Evolutionary conservation across 1,140 invertebrate species (phyloP).

Genomic region (Microplitis mediator): DNA sequence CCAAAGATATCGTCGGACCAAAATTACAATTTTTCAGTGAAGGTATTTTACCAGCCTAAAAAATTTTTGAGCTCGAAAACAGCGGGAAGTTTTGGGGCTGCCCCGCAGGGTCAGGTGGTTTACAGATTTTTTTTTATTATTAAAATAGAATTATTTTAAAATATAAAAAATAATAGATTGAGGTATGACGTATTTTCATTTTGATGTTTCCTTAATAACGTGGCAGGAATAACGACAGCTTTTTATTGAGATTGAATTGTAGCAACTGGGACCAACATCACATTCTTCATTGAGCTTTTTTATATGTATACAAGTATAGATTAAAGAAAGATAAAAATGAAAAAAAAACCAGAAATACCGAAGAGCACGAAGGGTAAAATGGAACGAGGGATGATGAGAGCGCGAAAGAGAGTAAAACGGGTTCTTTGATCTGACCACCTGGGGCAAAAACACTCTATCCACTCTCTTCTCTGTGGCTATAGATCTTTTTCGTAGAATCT

Average conservation of each 20-base stretch:
- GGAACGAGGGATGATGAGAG: not conserved
- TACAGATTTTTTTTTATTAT: no score
- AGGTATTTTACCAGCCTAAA: no score
- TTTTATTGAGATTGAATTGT: conserved; percentile 34
- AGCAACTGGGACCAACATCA: not conserved
- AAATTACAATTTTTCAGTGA: no score
- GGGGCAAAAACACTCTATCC: conserved; percentile 25
- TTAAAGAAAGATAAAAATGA: not conserved
- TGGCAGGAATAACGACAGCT: conserved; percentile 26
- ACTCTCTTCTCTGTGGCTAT: not conserved
- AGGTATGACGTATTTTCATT: not conserved
- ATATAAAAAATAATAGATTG: not conserved
- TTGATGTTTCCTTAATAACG: not conserved
- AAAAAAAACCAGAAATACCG: not conserved
- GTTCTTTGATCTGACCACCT: conserved; percentile 36
- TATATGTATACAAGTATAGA: not conserved
- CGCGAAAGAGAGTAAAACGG: conserved; percentile 19
- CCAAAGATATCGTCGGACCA: no score
- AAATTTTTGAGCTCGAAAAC: no score
- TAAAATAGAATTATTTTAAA: no score
- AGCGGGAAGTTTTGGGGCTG: no score
- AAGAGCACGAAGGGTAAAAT: not conserved
- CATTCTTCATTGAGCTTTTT: not conserved
- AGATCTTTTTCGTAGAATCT: not conserved
- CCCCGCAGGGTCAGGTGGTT: no score